Percentiles rank a stretch among this genome's conserved stretches.
Conservation (phyloP, 2,888 invertebrate species). For the Seira ritae region DNA sequence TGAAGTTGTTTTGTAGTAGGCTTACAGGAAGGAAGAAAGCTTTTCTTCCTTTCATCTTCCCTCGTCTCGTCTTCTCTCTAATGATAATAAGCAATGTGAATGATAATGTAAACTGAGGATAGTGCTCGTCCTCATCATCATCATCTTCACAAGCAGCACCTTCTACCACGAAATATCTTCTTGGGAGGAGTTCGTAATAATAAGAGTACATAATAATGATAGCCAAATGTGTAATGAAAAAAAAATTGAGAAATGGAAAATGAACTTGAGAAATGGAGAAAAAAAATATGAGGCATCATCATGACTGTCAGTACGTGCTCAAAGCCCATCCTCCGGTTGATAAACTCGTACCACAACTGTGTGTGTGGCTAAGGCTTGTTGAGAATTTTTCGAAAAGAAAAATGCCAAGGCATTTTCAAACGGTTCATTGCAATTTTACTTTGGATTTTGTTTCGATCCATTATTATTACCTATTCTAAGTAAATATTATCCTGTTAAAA, state of each 20-base stretch:
- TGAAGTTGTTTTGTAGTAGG: slow-evolving; percentile 38
- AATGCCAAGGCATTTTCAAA: slow-evolving; percentile 15
- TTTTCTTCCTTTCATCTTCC: slow-evolving; percentile 22
- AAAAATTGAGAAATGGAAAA: slow-evolving; percentile 47
- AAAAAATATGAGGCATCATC: background rate
- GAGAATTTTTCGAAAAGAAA: slow-evolving; percentile 16
- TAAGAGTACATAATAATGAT: slow-evolving; percentile 47
- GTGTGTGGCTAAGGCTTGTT: slow-evolving; percentile 6
- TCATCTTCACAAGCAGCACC: background rate
- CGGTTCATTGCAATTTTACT: background rate
- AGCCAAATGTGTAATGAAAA: slow-evolving; percentile 55
- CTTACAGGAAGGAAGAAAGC: background rate
- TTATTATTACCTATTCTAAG: too few species aligned
- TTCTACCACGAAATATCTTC: slow-evolving; percentile 17
- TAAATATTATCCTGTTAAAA: too few species aligned
- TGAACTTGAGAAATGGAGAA: slow-evolving; percentile 23
- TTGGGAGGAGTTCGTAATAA: slow-evolving; percentile 50
- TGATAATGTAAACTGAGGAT: background rate
- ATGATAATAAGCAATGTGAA: background rate
- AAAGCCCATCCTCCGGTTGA: slow-evolving; percentile 52
- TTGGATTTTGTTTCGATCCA: background rate
- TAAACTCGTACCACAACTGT: slow-evolving; percentile 24
- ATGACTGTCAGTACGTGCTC: slow-evolving; percentile 54
- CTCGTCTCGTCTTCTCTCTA: slow-evolving; percentile 7
- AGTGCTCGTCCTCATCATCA: background rate